Conservation (phyloP, 2,113 vertebrate species). For the Misgurnus anguillicaudatus region DNA sequence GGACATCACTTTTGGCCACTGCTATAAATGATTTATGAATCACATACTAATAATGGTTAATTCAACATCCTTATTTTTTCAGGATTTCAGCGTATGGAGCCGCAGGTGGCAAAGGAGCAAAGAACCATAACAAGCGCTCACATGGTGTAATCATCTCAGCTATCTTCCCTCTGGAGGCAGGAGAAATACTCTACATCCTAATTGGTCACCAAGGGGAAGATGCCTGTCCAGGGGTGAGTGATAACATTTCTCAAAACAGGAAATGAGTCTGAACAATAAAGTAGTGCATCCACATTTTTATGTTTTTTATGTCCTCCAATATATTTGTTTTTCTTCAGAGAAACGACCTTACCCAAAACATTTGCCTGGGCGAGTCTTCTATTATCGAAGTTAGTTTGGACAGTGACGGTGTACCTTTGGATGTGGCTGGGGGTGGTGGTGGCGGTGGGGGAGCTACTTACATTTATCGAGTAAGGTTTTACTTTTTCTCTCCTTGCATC, state of each 20-base stretch:
- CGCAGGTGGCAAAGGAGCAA: slow-evolving; percentile 85
- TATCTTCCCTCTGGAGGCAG: slow-evolving; percentile 81
- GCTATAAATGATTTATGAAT: no score
- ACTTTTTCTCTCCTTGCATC: neutral
- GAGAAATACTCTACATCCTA: slow-evolving; percentile 83
- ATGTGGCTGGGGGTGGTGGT: slow-evolving; percentile 87
- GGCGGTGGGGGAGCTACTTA: slow-evolving; percentile 88
- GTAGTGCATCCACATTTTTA: neutral
- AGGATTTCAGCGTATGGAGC: slow-evolving; percentile 91
- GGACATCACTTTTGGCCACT: no score
- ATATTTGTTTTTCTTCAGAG: slow-evolving; percentile 61
- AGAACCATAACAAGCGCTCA: slow-evolving; percentile 87
- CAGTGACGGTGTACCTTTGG: slow-evolving; percentile 58
- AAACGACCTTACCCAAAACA: slow-evolving; percentile 78
- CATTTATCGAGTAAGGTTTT: slow-evolving; percentile 78
- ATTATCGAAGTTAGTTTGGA: slow-evolving; percentile 80
- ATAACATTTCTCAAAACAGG: neutral
- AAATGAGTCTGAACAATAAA: neutral
- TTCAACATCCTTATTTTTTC: slow-evolving; percentile 9
- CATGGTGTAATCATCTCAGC: slow-evolving; percentile 86
- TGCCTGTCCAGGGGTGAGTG: slow-evolving; percentile 85
- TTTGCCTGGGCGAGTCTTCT: slow-evolving; percentile 85
- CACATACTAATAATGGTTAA: neutral
- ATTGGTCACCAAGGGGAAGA: slow-evolving; percentile 91
- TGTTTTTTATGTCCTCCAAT: neutral